Percentiles rank a stretch among this genome's conserved stretches.
phyloP scores from a whole-genome alignment of 2,113 vertebrate genomes.

The Oriolus oriolus region DNA sequence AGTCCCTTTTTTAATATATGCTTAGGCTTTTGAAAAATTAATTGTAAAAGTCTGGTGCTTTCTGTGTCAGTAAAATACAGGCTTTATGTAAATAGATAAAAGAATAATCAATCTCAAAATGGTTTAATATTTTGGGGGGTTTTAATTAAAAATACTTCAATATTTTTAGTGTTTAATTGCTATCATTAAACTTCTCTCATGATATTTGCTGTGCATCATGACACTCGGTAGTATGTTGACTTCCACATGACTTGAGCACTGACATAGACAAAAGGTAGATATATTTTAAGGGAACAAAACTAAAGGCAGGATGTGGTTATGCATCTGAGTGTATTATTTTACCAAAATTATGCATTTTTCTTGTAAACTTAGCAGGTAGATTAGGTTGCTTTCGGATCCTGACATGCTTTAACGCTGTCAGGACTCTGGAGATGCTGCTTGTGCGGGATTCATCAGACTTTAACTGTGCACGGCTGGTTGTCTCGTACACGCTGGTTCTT shows the following conservation, averaged over 20 bases:
- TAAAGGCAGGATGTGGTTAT: not conserved
- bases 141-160: not conserved
- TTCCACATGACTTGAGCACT: not conserved
- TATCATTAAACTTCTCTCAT: not conserved
- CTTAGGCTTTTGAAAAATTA: not conserved
- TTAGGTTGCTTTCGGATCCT: not conserved
- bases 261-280: not conserved
- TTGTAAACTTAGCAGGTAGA: not conserved
- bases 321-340: not conserved
- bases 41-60: not conserved
- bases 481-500: not conserved
- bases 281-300: not conserved
- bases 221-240: not conserved
- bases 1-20: not conserved
- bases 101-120: not conserved
- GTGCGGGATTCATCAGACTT: not conserved
- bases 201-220: not conserved
- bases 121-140: not conserved
- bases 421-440: not conserved
- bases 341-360: not conserved
- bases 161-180: not conserved
- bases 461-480: accelerated
- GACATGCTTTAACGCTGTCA: not conserved
- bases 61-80: not conserved
- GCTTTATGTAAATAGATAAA: not conserved